A percentile compares a stretch with the other conserved stretches of the same genome.
phyloP scores from a whole-genome alignment of 2,113 vertebrate species.

The Cygnus buccinator region DNA sequence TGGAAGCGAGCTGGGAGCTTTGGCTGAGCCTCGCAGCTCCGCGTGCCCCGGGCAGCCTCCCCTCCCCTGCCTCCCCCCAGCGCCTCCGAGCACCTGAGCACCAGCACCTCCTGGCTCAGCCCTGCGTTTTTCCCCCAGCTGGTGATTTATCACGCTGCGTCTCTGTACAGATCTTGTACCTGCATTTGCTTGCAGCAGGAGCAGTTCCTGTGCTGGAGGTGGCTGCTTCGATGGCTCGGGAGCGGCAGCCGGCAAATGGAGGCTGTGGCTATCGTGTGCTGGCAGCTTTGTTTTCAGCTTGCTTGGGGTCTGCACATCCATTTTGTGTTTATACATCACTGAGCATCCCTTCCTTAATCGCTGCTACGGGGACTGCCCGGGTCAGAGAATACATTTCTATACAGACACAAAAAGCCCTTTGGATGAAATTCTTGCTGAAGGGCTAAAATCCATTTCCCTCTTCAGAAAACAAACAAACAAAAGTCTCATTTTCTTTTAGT shows the following conservation, averaged over 20 bases:
- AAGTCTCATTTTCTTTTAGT: not conserved
- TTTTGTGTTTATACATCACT: slow-evolving; percentile 19
- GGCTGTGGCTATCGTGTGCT: not conserved
- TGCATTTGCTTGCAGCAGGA: not conserved
- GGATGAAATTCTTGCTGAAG: not conserved
- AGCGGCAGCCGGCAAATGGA: not conserved
- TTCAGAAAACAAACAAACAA: not conserved
- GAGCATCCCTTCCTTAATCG: slow-evolving; percentile 9
- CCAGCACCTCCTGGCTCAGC: not conserved
- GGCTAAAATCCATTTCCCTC: slow-evolving; percentile 27
- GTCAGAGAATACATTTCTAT: not conserved
- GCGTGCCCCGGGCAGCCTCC: not conserved
- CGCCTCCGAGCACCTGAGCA: not conserved
- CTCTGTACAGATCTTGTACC: not conserved
- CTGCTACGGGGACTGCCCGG: not conserved
- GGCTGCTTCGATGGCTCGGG: not conserved
- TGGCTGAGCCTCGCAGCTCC: fast-evolving
- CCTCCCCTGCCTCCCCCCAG: not conserved
- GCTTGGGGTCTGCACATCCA: not conserved
- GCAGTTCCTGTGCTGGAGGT: not conserved
- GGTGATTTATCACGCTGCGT: not conserved
- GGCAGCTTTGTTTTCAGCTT: slow-evolving; percentile 14
- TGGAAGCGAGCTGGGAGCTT: not conserved
- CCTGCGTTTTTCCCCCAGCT: fast-evolving
- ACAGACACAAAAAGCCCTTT: not conserved